Percentiles rank a stretch among this genome's conserved stretches.
These are phyloP conservation scores for Salvelinus fontinalis DNA, from an alignment of 2,113 vertebrate species.

Conservation along the genomic window DNA sequence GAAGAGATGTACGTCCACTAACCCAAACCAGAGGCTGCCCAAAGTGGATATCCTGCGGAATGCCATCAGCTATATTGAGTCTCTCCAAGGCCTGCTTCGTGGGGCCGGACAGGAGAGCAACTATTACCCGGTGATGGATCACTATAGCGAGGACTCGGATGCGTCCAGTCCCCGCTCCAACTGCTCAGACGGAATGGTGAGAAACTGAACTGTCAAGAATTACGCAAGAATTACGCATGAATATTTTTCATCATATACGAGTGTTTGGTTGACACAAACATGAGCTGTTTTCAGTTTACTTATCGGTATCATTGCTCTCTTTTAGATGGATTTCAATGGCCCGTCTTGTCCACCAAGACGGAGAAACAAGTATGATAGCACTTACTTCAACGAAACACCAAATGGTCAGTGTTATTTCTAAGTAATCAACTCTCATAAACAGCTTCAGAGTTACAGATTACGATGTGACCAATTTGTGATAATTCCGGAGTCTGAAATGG, in stretches of 20 bases:
- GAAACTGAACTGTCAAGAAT: constrained; percentile 35
- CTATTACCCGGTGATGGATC: constrained; percentile 85
- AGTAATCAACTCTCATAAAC: background rate
- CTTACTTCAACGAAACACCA: constrained; percentile 83
- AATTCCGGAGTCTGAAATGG: background rate
- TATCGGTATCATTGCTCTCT: constrained; percentile 1
- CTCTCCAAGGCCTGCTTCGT: constrained; percentile 90
- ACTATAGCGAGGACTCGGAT: constrained; percentile 93
- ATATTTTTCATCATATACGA: background rate
- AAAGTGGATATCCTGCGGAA: constrained; percentile 98
- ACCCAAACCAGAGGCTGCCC: constrained; percentile 94
- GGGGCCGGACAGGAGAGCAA: constrained; percentile 81
- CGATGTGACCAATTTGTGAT: background rate
- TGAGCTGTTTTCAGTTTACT: background rate
- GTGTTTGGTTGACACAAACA: background rate
- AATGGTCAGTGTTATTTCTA: constrained; percentile 73
- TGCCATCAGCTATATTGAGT: constrained; percentile 98
- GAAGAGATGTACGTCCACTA: constrained; percentile 93
- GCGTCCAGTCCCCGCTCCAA: constrained; percentile 95
- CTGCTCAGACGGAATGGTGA: constrained; percentile 98
- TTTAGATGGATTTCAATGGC: constrained; percentile 87
- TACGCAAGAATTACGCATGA: background rate
- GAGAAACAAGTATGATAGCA: constrained; percentile 82
- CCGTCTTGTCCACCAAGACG: constrained; percentile 78
- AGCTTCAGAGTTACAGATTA: background rate